Percentiles rank a stretch among this genome's conserved stretches.
Conservation (phyloP, 2,797 vertebrate genomes). For the Rhinoraja longicauda region DNA sequence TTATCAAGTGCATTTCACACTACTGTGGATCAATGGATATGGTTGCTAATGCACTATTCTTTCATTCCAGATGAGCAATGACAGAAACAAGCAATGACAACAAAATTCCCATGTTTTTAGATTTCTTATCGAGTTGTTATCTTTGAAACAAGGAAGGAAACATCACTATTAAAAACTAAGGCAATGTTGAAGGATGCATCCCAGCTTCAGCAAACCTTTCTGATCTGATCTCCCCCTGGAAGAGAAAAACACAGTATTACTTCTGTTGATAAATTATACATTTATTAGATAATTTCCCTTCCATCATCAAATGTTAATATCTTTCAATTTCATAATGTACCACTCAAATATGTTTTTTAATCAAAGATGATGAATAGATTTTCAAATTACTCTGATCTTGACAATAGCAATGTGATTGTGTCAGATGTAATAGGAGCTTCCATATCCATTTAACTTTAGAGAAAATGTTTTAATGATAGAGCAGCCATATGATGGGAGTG, state of each 20-base stretch:
- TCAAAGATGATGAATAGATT: background rate
- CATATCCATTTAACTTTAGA: background rate
- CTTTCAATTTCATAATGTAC: background rate
- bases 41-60: background rate
- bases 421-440: background rate
- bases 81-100: conserved; percentile 26
- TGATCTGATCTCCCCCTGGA: background rate
- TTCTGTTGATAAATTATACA: background rate
- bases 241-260: background rate
- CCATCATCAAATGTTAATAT: background rate
- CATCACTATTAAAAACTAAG: background rate
- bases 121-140: background rate
- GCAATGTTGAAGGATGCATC: background rate
- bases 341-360: background rate
- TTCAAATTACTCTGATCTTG: background rate
- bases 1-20: background rate
- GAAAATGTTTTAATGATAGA: background rate
- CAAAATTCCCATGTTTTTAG: background rate
- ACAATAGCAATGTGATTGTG: background rate
- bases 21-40: background rate
- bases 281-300: background rate
- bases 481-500: background rate
- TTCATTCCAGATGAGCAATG: background rate
- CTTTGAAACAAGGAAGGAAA: background rate
- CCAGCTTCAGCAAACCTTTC: background rate